These are phyloP conservation scores for Hemicrepidius hirtus DNA, from an alignment of 2,888 invertebrate species.

Conservation along the genomic window DNA sequence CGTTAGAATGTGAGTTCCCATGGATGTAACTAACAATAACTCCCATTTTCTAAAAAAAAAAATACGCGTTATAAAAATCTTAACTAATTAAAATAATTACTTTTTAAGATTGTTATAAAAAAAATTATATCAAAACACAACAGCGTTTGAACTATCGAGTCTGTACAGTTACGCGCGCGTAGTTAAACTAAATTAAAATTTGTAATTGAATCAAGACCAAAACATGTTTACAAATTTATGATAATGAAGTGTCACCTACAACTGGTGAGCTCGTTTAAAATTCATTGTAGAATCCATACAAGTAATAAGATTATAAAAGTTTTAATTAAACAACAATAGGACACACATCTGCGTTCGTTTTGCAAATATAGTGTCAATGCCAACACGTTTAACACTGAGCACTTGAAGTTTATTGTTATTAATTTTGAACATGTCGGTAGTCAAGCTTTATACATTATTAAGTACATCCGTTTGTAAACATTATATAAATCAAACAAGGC, in stretches of 20 bases:
- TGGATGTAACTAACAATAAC: constrained; percentile 33
- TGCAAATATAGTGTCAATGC: constrained; percentile 29
- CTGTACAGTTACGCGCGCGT: too few relatives aligned
- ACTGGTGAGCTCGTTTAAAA: background rate
- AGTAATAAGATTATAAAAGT: background rate
- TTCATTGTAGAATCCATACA: background rate
- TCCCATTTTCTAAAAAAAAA: constrained; percentile 29
- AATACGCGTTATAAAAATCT: too few relatives aligned
- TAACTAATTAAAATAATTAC: too few relatives aligned
- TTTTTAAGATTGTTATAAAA: too few relatives aligned
- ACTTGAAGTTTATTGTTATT: constrained; percentile 29
- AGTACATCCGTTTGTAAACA: constrained; percentile 14
- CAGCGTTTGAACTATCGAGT: too few relatives aligned
- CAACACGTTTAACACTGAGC: constrained; percentile 22
- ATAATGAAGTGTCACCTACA: background rate
- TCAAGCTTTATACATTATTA: constrained; percentile 13
- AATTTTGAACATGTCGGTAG: constrained; percentile 16
- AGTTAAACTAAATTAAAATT: too few relatives aligned
- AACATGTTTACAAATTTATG: background rate
- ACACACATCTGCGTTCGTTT: constrained; percentile 30
- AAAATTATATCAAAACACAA: too few relatives aligned
- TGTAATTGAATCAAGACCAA: too few relatives aligned
- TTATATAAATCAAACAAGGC: background rate
- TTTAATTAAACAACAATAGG: constrained; percentile 35
- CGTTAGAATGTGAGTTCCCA: constrained; percentile 37